Evolutionary conservation across 2,888 invertebrate genomes (phyloP), one percentile per base, ranked within the genome.

Genomic region (Melanostoma scalare): DNA sequence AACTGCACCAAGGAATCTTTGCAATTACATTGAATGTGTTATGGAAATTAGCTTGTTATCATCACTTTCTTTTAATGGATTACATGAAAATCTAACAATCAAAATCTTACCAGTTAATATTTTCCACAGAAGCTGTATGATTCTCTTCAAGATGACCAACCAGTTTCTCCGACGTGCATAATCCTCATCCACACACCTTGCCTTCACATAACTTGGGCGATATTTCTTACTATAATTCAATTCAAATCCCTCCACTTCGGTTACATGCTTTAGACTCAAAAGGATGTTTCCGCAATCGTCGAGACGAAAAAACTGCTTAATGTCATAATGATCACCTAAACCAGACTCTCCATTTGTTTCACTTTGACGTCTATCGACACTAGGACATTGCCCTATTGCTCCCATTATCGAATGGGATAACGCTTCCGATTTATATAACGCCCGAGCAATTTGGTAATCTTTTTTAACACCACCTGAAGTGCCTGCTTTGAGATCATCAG

Each of bases 241-340:
- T 30, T 89, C 90, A 72, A 86, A 86, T 0, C 89, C 90, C 58
- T 87, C 88, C 9, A 88, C 87, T 68, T 90, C 91, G 1, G 87
- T 86, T 33, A 91, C 89, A 85, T 91, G 91, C 72, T 87, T 79
- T 71, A 89, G 89, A 75, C 88, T 89, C 36, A 91, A 74, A 86
- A 91, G 82, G 44, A 91, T 91, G 87, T 89, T 91, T 85, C 91
- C 91, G 76, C 89, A 86, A 56, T 92, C 91, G 86, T 90, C 90
- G 63, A 92, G 89, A 60, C 89, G 91, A 86, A 91, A 92, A 88
- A 90, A 91, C 86, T 90, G 87, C 75, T 89, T 89, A 69, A 91
- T 89, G 75, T 91, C 90, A 55, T 89, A 91, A 67, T 90, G 90
- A 87, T 90, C 91, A 81, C 89, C 30, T 4, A 9, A 61, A 30